Evolutionary conservation across 2,888 invertebrate species (phyloP).

Genomic region (Callimorpha dominula): DNA sequence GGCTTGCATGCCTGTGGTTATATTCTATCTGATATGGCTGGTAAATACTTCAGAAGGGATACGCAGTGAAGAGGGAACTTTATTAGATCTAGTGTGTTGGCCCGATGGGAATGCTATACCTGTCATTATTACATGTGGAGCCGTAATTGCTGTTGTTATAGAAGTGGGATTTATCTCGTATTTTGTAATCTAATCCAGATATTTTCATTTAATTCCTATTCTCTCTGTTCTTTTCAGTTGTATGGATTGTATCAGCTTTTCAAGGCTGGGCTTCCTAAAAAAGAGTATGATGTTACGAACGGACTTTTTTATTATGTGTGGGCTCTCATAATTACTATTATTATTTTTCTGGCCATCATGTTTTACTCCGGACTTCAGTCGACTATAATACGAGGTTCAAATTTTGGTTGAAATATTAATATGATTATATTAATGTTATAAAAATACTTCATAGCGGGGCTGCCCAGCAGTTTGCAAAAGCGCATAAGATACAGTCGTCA

Average conservation of each 20-base stretch:
- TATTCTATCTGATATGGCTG: slow-evolving; percentile 81
- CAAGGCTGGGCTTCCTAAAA: slow-evolving; percentile 77
- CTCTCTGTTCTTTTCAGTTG: slow-evolving; percentile 56
- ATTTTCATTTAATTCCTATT: not conserved
- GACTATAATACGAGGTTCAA: slow-evolving; percentile 77
- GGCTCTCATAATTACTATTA: slow-evolving; percentile 78
- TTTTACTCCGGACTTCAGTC: slow-evolving; percentile 83
- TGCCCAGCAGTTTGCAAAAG: not conserved
- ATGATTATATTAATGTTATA: too few species aligned
- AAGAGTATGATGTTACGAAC: slow-evolving; percentile 78
- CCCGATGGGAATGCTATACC: slow-evolving; percentile 83
- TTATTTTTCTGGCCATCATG: slow-evolving; percentile 80
- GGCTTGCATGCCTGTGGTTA: slow-evolving; percentile 81
- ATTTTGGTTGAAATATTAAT: not conserved
- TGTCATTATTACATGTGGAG: slow-evolving; percentile 77
- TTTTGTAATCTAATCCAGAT: not conserved
- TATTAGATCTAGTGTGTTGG: slow-evolving; percentile 81
- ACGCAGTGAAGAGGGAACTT: slow-evolving; percentile 78
- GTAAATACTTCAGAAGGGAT: slow-evolving; percentile 81
- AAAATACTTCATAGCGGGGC: not conserved
- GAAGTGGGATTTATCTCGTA: slow-evolving; percentile 61
- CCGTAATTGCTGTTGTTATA: slow-evolving; percentile 78
- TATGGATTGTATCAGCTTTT: slow-evolving; percentile 81
- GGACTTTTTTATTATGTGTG: slow-evolving; percentile 81
- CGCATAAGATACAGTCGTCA: not conserved